Base-by-base conservation (phyloP, 1,140 invertebrate genomes). In the Heterodera schachtii region DNA sequence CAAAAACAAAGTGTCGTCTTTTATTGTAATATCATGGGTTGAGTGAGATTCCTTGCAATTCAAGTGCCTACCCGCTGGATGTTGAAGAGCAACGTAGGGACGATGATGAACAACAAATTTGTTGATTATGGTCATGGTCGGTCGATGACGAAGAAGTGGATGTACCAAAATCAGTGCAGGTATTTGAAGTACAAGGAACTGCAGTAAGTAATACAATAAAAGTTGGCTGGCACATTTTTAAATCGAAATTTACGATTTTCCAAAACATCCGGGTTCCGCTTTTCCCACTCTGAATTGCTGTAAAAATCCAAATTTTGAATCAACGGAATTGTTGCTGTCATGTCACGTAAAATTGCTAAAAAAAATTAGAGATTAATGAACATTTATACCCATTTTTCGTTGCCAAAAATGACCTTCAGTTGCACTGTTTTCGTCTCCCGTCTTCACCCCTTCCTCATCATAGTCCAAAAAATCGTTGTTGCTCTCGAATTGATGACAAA, bases 341-440 rank as follows among this genome's bases (percentile, higher is more conserved):
- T 64, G 19, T 75, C 74, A 19, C 66, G 46, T 9, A 75, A n/a
- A 75, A 75, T 49, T 6, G 74, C 74, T 75, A 57, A 57, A 75
- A 75, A 57, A 49, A 3, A 47, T 46, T 75, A 60, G 5, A 60
- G 5, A 60, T 16, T 60, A 13, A 60, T n/a, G 16, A 11, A 60
- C 3, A 6, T 60, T 60, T 4, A 4, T 60, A 16, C 19, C 57
- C 16, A 60, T 60, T 19, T 16, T 16, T 16, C 19, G 57, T 19
- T n/a, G n/a, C n/a, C n/a, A n/a, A n/a, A n/a, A n/a, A 60, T 16
- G 13, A 60, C 57, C 57, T 60, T 60, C 57, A 11, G 57, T 60
- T 60, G 57, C 19, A 60, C 57, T 60, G 2, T 0, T 60, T 16
- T 11, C 11, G 57, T 16, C 57, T 16, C 4, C 57, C 11, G 11